Base-by-base conservation (phyloP, 2,888 invertebrate genomes). In the Erebia ligea region DNA sequence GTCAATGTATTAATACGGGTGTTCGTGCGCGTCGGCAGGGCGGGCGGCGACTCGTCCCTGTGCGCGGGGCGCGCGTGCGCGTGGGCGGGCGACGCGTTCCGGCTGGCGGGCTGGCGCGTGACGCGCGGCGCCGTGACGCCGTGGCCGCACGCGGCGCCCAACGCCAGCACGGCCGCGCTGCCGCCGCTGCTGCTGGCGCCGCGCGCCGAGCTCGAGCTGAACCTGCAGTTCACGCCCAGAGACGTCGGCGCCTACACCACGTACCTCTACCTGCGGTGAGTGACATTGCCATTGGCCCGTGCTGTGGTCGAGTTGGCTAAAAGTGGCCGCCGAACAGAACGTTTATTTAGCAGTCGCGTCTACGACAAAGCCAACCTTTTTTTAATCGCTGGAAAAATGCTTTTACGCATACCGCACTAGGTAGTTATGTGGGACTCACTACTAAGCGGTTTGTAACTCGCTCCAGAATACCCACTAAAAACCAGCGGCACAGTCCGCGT, bases 151-250 rank as follows among this genome's bases (percentile, higher is more conserved):
- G 34, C 34, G 34, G 34, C 34, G 34, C 34, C 5, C 34, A 34
- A 34, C 34, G 34, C 34, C 19, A 84, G 84, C 6, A 75, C 70
- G 34, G 75, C 65, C 15, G 15, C 19, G 69, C 42, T 62, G 67
- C 76, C 78, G 77, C 64, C 78, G 77, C 82, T 90, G 80, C 81
- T 95, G 75, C 88, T 97, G 80, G 89, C 90, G 76, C 95, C 96
- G 19, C 94, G 92, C 66, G 94, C 94, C 17, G 90, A 91, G 79
- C 78, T 92, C 42, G 93, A 92, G 70, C 80, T 95, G 6, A 82
- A 83, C 67, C 79, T 95, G 6, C 89, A 85, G 66, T 70, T 70
- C 75, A 11, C 74, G 69, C 71, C 75, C 69, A 64, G 9, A 11
- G 65, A 65, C 45, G 67, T 70, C 48, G 68, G 67, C 56, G 11